Evolutionary conservation across 2,113 vertebrate genomes (phyloP).

Genomic region (Seriola quinqueradiata): DNA sequence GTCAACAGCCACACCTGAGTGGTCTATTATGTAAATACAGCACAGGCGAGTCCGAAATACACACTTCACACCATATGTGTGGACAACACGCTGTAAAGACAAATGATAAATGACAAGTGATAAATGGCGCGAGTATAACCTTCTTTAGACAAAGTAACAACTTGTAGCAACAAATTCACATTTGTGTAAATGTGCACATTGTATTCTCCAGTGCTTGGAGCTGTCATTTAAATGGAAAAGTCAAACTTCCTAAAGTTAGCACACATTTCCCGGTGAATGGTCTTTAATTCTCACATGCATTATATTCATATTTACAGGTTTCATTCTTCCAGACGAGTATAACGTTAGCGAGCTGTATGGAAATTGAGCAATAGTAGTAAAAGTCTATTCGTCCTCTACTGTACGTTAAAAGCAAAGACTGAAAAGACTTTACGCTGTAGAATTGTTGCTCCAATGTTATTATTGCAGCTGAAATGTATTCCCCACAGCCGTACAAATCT

Average conservation of each 20-base stretch:
- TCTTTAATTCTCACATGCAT: not conserved
- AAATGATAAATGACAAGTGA: not conserved
- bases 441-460: not conserved
- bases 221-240: not conserved
- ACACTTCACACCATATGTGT: not conserved
- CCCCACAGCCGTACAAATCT: not conserved
- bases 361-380: slow-evolving; percentile 20
- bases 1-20: slow-evolving; percentile 9
- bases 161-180: not conserved
- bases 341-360: not conserved
- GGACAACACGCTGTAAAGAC: not conserved
- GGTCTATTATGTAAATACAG: slow-evolving; percentile 52
- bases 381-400: not conserved
- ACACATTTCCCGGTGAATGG: not conserved
- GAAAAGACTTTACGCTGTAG: not conserved
- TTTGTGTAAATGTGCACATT: not conserved
- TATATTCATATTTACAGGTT: not conserved
- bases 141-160: not conserved
- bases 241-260: not conserved
- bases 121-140: not conserved
- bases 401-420: not conserved
- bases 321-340: not conserved
- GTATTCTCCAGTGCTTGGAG: not conserved
- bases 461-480: not conserved
- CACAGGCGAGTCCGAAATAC: not conserved